A percentile compares a stretch with the other conserved stretches of the same genome.
These are phyloP conservation scores for Argyrosomus regius DNA, from an alignment of 2,797 vertebrate species.

Conservation along the genomic window DNA sequence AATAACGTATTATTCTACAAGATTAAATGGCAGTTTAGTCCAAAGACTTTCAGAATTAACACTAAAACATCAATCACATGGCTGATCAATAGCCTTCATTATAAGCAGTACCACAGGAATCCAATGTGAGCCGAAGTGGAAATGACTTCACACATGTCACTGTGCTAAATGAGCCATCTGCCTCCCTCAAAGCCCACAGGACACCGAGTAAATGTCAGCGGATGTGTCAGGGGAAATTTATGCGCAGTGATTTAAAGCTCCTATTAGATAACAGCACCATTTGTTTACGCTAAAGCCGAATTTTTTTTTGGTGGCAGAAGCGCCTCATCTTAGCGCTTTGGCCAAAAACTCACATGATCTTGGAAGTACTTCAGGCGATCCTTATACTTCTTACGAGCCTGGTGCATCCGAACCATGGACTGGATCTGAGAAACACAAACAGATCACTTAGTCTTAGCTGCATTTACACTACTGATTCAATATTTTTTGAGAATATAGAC, in stretches of 20 bases:
- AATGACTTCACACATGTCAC: slow-evolving; percentile 36
- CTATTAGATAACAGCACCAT: slow-evolving; percentile 31
- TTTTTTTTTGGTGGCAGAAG: slow-evolving; percentile 2
- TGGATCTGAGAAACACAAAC: slow-evolving; percentile 88
- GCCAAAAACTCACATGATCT: slow-evolving; percentile 90
- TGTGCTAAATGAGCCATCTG: slow-evolving; percentile 48
- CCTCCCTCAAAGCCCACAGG: slow-evolving; percentile 19
- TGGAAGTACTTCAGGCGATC: slow-evolving; percentile 94
- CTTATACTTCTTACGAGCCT: slow-evolving; percentile 93
- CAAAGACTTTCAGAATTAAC: no score
- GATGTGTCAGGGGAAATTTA: slow-evolving; percentile 15
- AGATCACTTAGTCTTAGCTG: not conserved
- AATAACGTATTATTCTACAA: no score
- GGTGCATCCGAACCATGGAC: slow-evolving; percentile 95
- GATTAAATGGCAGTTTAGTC: no score
- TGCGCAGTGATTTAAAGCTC: slow-evolving; percentile 36
- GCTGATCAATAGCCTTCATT: slow-evolving; percentile 51
- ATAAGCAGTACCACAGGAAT: slow-evolving; percentile 23
- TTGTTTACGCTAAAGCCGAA: slow-evolving; percentile 1
- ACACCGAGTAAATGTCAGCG: slow-evolving; percentile 33
- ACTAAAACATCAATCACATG: slow-evolving; percentile 36
- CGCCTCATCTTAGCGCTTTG: no score
- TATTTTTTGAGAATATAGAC: not conserved
- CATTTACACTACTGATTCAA: no score
- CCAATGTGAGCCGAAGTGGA: slow-evolving; percentile 17